These are phyloP conservation scores for Microplitis demolitor DNA, from an alignment of 1,140 invertebrate genomes.

Conservation along the genomic window DNA sequence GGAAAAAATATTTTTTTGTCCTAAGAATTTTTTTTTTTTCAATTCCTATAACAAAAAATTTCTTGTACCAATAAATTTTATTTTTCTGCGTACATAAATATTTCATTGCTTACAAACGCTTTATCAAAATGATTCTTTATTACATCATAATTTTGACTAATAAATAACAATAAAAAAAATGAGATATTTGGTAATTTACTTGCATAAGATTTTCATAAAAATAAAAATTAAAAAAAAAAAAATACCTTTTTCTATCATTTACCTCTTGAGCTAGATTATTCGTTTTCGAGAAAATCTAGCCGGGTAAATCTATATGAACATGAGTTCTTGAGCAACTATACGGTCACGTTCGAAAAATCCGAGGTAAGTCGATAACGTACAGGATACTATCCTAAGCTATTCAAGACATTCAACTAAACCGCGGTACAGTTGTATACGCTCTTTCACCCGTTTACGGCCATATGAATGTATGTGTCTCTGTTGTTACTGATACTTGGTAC, in stretches of 20 bases:
- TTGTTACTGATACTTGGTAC: neutral
- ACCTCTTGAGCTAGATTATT: neutral
- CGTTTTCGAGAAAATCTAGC: conserved; percentile 13
- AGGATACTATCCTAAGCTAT: neutral
- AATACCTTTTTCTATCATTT: neutral
- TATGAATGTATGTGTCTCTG: neutral
- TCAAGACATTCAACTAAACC: conserved; percentile 8
- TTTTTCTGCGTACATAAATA: too few species aligned
- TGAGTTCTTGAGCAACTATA: neutral
- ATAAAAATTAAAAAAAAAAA: neutral
- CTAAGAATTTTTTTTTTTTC: too few species aligned
- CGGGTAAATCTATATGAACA: neutral
- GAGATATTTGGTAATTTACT: neutral
- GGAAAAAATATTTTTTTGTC: too few species aligned
- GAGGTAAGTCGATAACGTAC: conserved; percentile 22
- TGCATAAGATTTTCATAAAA: conserved; percentile 7
- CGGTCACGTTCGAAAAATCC: conserved; percentile 26
- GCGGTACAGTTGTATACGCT: conserved; percentile 1
- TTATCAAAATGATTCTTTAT: too few species aligned
- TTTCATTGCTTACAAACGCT: too few species aligned
- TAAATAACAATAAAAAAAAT: neutral
- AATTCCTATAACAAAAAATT: too few species aligned
- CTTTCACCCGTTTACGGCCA: conserved; percentile 8
- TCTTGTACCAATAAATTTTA: too few species aligned
- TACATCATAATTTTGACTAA: too few species aligned